Percentiles rank a stretch among this genome's conserved stretches.
These are phyloP conservation scores for Drosophila watanabei DNA, from an alignment of 1,140 invertebrate species.

Conservation along the genomic window DNA sequence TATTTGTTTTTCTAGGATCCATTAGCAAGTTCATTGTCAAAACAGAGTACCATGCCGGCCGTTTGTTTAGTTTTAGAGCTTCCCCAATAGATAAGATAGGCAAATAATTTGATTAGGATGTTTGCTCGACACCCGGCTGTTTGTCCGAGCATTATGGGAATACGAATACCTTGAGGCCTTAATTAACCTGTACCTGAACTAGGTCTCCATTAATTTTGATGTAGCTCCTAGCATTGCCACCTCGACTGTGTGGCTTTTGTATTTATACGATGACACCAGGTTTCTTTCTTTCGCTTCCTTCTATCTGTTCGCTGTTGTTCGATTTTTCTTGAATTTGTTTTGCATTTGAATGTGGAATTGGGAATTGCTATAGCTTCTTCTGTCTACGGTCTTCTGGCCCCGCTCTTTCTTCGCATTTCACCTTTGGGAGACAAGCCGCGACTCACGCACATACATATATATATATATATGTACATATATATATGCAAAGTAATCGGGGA, in stretches of 20 bases:
- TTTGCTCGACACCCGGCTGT: constrained; percentile 6
- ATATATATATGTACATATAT: neutral
- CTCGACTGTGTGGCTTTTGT: constrained; percentile 11
- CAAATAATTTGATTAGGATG: constrained; percentile 11
- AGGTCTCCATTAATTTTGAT: neutral
- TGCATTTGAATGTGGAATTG: constrained; percentile 74
- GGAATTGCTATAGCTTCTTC: constrained; percentile 79
- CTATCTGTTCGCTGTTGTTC: constrained; percentile 59
- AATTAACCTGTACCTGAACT: neutral
- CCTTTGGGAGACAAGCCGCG: constrained; percentile 63
- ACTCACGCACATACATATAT: constrained; percentile 48
- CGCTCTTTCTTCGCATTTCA: constrained; percentile 62
- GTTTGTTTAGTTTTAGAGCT: constrained; percentile 12
- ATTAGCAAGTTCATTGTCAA: constrained; percentile 34
- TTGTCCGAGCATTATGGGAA: neutral
- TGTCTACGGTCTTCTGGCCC: constrained; percentile 10
- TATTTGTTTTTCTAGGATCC: constrained; percentile 8
- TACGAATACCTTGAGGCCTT: neutral
- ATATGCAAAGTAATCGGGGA: constrained; percentile 75
- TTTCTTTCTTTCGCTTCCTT: constrained; percentile 45
- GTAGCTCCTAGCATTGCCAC: constrained; percentile 10
- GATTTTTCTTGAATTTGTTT: constrained; percentile 79
- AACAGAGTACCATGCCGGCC: neutral
- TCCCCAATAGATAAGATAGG: constrained; percentile 28
- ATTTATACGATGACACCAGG: constrained; percentile 39